Evolutionary conservation across 2,113 vertebrate species (phyloP).

Genomic region (Vidua chalybeata): DNA sequence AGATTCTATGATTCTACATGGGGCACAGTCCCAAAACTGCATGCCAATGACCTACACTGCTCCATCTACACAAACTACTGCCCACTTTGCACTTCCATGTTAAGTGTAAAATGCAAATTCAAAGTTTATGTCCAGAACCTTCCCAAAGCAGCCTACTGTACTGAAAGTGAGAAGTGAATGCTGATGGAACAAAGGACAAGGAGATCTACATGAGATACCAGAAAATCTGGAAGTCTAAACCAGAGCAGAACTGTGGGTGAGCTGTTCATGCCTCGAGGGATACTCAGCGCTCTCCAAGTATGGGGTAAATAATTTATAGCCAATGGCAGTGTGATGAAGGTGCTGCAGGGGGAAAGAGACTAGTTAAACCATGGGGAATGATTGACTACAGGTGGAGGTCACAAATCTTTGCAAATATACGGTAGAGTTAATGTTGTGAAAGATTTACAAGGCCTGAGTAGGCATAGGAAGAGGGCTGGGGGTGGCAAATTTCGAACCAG

Average conservation of each 20-base stretch:
- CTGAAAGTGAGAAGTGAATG: background rate
- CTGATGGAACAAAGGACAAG: background rate
- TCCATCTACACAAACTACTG: background rate
- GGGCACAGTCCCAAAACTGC: background rate
- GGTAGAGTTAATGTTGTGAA: constrained; percentile 27
- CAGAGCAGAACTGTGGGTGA: background rate
- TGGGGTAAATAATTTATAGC: constrained; percentile 50
- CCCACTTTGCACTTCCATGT: background rate
- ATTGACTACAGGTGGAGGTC: constrained; percentile 56
- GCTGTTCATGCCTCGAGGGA: background rate
- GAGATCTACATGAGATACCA: background rate
- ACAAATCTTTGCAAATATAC: constrained; percentile 29
- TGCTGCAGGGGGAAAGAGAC: background rate
- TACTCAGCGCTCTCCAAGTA: background rate
- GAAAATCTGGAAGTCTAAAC: background rate
- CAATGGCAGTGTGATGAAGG: background rate
- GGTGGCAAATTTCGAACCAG: background rate
- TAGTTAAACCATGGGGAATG: background rate
- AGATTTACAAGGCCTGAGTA: constrained; percentile 56
- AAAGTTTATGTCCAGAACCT: background rate
- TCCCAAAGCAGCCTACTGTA: background rate
- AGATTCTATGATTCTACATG: background rate
- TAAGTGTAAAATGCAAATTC: background rate
- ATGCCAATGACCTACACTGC: background rate
- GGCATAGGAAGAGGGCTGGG: background rate